Percentiles rank a stretch among this genome's conserved stretches.
phyloP scores from a whole-genome alignment of 2,113 vertebrate species.

The Donacobius atricapilla region DNA sequence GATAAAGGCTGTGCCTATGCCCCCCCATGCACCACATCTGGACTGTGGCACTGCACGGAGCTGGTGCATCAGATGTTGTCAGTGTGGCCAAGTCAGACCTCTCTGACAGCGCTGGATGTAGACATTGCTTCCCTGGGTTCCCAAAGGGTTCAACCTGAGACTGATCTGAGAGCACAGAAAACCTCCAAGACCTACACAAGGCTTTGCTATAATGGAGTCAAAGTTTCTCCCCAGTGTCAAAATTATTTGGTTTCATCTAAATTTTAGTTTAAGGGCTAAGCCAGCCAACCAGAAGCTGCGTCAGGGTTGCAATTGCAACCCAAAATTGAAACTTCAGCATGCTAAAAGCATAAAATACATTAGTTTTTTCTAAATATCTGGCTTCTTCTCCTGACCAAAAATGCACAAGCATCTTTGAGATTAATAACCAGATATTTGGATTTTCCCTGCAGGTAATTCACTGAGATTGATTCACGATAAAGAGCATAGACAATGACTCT shows the following conservation, averaged over 20 bases:
- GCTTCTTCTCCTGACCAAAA: background rate
- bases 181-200: background rate
- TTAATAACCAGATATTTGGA: background rate
- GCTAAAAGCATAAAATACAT: background rate
- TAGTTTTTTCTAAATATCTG: background rate
- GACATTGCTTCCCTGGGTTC: background rate
- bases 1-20: background rate
- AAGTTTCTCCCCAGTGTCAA: background rate
- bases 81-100: background rate
- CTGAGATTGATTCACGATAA: background rate
- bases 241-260: background rate
- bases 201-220: background rate
- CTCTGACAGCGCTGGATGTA: accelerated
- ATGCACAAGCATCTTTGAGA: background rate
- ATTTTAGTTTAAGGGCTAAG: background rate
- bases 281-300: background rate
- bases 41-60: background rate
- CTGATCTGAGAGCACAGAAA: accelerated
- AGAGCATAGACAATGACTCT: background rate
- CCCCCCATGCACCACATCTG: accelerated
- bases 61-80: background rate
- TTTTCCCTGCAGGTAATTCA: background rate
- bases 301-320: accelerated
- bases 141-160: background rate
- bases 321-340: background rate